Conservation (phyloP, 1,140 invertebrate species). For the Bemisia tabaci region DNA sequence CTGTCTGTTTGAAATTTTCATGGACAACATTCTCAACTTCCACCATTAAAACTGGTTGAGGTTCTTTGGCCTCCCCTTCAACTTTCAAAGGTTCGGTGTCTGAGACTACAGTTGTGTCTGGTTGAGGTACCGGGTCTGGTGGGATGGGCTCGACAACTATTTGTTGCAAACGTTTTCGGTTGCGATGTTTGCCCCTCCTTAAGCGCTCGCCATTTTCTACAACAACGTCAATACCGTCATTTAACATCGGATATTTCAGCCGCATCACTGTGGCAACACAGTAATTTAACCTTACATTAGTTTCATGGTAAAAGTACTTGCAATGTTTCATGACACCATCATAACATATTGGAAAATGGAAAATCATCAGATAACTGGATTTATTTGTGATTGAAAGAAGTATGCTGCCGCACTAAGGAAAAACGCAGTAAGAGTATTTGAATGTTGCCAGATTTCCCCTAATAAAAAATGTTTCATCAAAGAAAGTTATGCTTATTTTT, state of each 20-base stretch:
- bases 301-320: no score
- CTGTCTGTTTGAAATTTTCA: slow-evolving; percentile 77
- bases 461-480: no score
- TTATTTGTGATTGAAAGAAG: no score
- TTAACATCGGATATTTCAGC: slow-evolving; percentile 29
- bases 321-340: no score
- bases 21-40: slow-evolving; percentile 89
- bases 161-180: slow-evolving; percentile 1
- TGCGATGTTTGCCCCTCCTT: slow-evolving; percentile 13
- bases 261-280: slow-evolving; percentile 20
- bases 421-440: no score
- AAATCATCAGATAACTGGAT: no score
- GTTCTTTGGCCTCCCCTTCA: slow-evolving; percentile 8
- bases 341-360: no score
- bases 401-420: no score
- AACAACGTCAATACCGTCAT: slow-evolving; percentile 20
- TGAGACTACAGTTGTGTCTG: slow-evolving; percentile 15
- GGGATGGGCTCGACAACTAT: neutral
- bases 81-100: slow-evolving; percentile 11
- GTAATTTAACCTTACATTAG: neutral
- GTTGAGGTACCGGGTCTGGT: neutral
- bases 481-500: no score
- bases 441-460: no score
- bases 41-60: slow-evolving; percentile 65
- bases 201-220: slow-evolving; percentile 11